Percentiles rank a stretch among this genome's conserved stretches.
phyloP scores from a whole-genome alignment of 23 tunicate genomes.

The Styela clava region DNA sequence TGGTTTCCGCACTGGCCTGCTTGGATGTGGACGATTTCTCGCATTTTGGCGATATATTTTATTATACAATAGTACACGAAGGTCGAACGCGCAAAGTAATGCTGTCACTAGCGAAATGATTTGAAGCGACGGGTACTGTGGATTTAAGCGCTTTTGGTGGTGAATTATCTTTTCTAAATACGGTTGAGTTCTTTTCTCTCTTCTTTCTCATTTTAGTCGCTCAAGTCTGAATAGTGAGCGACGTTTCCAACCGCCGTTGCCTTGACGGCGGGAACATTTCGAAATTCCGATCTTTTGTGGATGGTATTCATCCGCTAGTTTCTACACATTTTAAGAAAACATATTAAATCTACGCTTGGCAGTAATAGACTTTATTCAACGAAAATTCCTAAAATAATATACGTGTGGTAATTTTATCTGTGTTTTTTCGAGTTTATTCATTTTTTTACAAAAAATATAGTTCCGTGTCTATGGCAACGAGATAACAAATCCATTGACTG shows the following conservation, averaged over 20 bases:
- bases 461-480: neutral
- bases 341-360: too few species aligned
- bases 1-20: constrained; percentile 99
- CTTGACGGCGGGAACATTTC: constrained; percentile 19
- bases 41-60: constrained; percentile 42
- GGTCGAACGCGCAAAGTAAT: neutral
- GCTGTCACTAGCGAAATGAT: neutral
- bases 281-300: neutral
- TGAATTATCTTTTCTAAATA: neutral
- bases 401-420: too few species aligned
- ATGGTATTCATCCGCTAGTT: constrained; percentile 25
- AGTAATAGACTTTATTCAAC: too few species aligned
- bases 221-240: neutral
- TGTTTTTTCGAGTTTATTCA: too few species aligned
- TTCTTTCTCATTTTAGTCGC: neutral
- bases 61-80: neutral
- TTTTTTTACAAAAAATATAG: too few species aligned
- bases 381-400: too few species aligned
- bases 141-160: neutral
- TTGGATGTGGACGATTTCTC: constrained; percentile 97
- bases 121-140: neutral
- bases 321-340: too few species aligned
- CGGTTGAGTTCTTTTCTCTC: constrained; percentile 19
- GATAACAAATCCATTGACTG: neutral
- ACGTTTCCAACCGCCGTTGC: constrained; percentile 24